Evolutionary conservation across 2,797 vertebrate species (phyloP), one percentile per base, ranked within the genome.

Genomic region (Sebastes oblongus): DNA sequence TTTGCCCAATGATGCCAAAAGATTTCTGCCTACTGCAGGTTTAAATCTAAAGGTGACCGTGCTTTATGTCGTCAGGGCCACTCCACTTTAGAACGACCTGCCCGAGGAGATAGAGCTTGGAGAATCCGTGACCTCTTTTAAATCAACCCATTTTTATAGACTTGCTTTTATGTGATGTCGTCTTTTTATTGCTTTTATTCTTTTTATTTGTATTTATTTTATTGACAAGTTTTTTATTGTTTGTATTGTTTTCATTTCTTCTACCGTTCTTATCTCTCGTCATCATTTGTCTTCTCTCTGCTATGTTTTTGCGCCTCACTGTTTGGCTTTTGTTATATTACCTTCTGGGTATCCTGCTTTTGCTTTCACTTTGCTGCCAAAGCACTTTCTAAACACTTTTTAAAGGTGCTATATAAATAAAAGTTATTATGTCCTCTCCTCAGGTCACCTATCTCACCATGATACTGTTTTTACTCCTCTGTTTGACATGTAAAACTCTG

Each of bases 401-500:
- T n/a, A 52, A 52, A 52, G 50, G 18, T 52, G 18, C 50, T 11
- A 52, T 52, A 52, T 52, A 52, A 52, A 20, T n/a, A 52, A 52
- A 52, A 52, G 50, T 52, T 52, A 52, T 52, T n/a, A 4, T 25
- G 27, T 62, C 24, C 16, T 60, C 27, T 9, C 25, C 20, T 66
- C 30, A 25, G 22, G 34, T 54, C 18, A 18, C 22, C 13, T 24
- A 5, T 65, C n/a, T 20, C 27, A 59, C 11, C 12, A 5, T 30
- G n/a, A 16, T 6, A n/a, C 14, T 25, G 2, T 27, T 67, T 30
- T 67, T 42, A 29, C 52, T 27, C 4, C 6, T 25, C 30, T 13
- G 60, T 61, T 76, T 68, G 60, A 60, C 20, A 55, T 52, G 80
- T 76, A 67, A 56, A 6, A 12, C 67, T 29, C 8, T 39, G 29